A percentile compares a stretch with the other conserved stretches of the same genome.
These are phyloP conservation scores for Scartelaos histophorus DNA, from an alignment of 2,113 vertebrate genomes.

Conservation along the genomic window DNA sequence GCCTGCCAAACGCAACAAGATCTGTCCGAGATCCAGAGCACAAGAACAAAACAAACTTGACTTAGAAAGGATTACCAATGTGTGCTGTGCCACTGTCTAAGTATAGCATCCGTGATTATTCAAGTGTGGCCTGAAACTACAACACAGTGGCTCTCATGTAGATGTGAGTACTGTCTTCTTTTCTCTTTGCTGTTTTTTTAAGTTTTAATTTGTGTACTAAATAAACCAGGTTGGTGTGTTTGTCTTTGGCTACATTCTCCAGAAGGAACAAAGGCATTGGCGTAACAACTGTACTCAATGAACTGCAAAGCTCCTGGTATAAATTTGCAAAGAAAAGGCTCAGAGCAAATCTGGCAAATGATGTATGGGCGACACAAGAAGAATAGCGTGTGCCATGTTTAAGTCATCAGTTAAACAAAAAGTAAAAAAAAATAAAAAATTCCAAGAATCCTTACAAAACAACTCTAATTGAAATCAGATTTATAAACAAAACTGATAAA, in stretches of 20 bases:
- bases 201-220: neutral
- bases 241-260: neutral
- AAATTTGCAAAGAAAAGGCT: too few species aligned
- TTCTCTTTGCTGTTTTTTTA: neutral
- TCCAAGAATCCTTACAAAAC: neutral
- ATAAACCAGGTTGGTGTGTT: neutral
- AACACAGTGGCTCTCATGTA: neutral
- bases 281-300: neutral
- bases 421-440: too few species aligned
- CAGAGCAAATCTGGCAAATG: too few species aligned
- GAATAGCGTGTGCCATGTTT: too few species aligned
- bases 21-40: neutral
- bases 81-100: conserved; percentile 4
- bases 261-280: neutral
- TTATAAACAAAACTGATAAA: neutral
- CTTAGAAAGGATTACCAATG: conserved; percentile 3
- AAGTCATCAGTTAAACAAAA: too few species aligned
- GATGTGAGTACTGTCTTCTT: neutral
- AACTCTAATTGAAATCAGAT: neutral
- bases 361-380: too few species aligned
- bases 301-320: too few species aligned
- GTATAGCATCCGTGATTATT: conserved; percentile 5
- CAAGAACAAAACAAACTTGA: conserved; percentile 12
- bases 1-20: neutral
- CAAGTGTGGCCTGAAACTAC: conserved; percentile 9